A percentile compares a stretch with the other conserved stretches of the same genome.
phyloP scores from a whole-genome alignment of 2,888 invertebrate species.

The Cyrtodaria siliqua region DNA sequence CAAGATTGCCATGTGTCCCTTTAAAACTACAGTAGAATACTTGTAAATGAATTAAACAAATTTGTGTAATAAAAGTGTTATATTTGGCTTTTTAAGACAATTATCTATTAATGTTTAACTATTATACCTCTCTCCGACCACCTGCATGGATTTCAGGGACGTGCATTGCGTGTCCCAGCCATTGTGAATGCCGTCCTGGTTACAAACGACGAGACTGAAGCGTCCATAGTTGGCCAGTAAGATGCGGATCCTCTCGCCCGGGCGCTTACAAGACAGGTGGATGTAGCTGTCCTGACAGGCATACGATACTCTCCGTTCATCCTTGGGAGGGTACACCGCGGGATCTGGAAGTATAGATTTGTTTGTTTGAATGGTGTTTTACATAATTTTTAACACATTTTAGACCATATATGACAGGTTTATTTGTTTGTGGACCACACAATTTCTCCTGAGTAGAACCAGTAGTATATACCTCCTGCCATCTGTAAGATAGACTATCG shows the following conservation, averaged over 20 bases:
- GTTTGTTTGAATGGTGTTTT: no score
- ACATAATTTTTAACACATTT: no score
- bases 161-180: slow-evolving; percentile 97
- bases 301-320: slow-evolving; percentile 91
- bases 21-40: neutral
- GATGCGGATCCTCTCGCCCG: slow-evolving; percentile 95
- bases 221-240: slow-evolving; percentile 97
- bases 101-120: no score
- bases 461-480: no score
- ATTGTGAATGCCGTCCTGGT: slow-evolving; percentile 97
- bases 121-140: slow-evolving; percentile 95
- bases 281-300: slow-evolving; percentile 97
- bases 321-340: slow-evolving; percentile 37
- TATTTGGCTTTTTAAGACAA: no score
- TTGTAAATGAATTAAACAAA: neutral
- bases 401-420: no score
- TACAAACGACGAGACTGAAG: slow-evolving; percentile 98
- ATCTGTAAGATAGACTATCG: no score
- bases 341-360: slow-evolving; percentile 43
- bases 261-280: slow-evolving; percentile 93
- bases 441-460: no score
- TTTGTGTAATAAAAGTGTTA: no score
- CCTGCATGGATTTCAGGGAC: slow-evolving; percentile 94
- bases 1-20: no score
- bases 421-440: no score